A percentile compares a stretch with the other conserved stretches of the same genome.
Conservation (phyloP, 2,888 invertebrate genomes). For the Aproaerema taeniolella region DNA sequence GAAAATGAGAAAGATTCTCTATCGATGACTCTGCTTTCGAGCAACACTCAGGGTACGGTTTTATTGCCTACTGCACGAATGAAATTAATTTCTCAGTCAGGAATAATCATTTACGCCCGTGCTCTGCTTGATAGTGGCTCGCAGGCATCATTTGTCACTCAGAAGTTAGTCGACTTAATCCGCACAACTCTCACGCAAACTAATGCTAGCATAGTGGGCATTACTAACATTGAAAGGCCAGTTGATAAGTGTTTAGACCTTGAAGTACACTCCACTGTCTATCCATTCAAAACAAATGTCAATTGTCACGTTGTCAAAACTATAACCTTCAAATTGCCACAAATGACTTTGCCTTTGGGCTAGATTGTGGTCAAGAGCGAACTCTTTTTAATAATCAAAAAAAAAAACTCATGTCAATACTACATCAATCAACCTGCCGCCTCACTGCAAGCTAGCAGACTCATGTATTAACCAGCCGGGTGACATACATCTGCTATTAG, state of each 20-base stretch:
- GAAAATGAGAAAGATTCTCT: background rate
- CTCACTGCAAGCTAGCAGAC: background rate
- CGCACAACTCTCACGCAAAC: background rate
- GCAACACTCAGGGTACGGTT: background rate
- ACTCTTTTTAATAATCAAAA: too few relatives aligned
- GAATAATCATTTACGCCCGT: background rate
- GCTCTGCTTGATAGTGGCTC: background rate
- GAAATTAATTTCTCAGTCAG: background rate
- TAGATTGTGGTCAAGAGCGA: too few relatives aligned
- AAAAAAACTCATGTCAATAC: background rate
- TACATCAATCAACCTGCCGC: background rate
- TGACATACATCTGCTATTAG: constrained; percentile 1
- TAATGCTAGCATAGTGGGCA: background rate
- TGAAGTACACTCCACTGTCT: background rate
- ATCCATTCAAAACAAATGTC: background rate
- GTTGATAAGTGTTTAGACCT: background rate
- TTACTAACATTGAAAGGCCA: background rate
- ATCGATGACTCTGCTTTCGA: background rate
- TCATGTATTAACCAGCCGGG: background rate
- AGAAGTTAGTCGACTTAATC: background rate
- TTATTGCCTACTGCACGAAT: constrained; percentile 2
- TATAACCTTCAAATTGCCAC: constrained; percentile 4
- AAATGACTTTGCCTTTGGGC: too few relatives aligned
- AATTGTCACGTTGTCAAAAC: constrained; percentile 1
- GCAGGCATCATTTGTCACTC: background rate